Evolutionary conservation across 1,140 invertebrate species (phyloP), one percentile per base, ranked within the genome.

Genomic region (Neelides sp.): DNA sequence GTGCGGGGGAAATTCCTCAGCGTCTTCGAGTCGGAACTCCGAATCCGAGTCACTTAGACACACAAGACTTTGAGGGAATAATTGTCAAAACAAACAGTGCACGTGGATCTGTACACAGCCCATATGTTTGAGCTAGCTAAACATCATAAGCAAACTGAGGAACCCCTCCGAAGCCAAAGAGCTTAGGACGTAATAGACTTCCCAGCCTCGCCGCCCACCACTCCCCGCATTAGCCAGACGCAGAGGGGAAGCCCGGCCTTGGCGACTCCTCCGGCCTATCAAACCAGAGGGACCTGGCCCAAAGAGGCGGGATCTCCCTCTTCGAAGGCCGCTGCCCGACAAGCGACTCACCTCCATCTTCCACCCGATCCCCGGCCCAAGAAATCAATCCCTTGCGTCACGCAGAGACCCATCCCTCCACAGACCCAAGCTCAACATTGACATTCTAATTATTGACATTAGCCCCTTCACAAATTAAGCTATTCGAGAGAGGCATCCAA

Each of bases 21-120:
- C 32, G 27, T 32, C 20, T 40, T 51, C 28, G 27, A n/a, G 24
- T 8, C 4, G 26, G 30, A 13, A 15, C 28, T n/a, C n/a, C n/a
- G n/a, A n/a, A n/a, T n/a, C n/a, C n/a, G n/a, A n/a, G n/a, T n/a
- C n/a, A n/a, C n/a, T n/a, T n/a, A n/a, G n/a, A n/a, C n/a, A n/a
- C n/a, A n/a, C n/a, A n/a, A n/a, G n/a, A n/a, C n/a, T n/a, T n/a
- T n/a, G 44, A 27, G 52, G 50, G 46, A 49, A 54, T 56, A 58
- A 55, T 60, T 54, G 55, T 58, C 45, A 53, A 54, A 54, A 62
- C 55, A 55, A 58, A 59, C 57, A 59, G 52, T 55, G 49, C 52
- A 57, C 54, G 54, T 56, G 57, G 56, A 52, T 56, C 48, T 53
- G 57, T 56, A 54, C 55, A 58, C 52, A 58, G 53, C 46, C 50